Evolutionary conservation across 2,113 vertebrate species (phyloP).

Genomic region (Tragelaphus imberbis): DNA sequence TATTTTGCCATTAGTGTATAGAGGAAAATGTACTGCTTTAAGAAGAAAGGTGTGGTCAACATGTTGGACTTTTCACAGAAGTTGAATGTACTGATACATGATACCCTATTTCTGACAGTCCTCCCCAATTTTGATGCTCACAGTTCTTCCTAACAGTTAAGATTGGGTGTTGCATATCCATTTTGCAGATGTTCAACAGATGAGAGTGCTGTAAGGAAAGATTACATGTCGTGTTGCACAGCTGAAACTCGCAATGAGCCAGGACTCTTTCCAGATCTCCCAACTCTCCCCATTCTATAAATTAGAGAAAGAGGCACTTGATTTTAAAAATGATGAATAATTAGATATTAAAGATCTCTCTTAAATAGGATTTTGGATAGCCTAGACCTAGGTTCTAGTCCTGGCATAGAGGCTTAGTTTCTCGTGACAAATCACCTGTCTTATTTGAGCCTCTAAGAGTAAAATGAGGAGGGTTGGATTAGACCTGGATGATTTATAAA

Average conservation of each 20-base stretch:
- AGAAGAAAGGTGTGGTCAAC: neutral
- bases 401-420: neutral
- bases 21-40: neutral
- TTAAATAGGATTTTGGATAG: neutral
- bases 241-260: neutral
- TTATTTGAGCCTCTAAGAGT: neutral
- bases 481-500: conserved; percentile 6
- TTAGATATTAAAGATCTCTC: neutral
- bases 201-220: neutral
- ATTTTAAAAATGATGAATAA: neutral
- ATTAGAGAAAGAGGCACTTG: neutral
- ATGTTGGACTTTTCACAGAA: neutral
- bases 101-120: neutral
- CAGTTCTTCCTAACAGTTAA: neutral
- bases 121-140: neutral
- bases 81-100: neutral
- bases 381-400: neutral
- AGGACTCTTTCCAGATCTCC: neutral
- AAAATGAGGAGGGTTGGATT: neutral
- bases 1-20: neutral
- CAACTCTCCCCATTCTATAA: neutral
- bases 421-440: neutral
- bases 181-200: neutral
- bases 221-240: neutral
- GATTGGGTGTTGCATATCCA: neutral